phyloP scores from a whole-genome alignment of 2,797 vertebrate genomes.

The Micrastur ruficollis region DNA sequence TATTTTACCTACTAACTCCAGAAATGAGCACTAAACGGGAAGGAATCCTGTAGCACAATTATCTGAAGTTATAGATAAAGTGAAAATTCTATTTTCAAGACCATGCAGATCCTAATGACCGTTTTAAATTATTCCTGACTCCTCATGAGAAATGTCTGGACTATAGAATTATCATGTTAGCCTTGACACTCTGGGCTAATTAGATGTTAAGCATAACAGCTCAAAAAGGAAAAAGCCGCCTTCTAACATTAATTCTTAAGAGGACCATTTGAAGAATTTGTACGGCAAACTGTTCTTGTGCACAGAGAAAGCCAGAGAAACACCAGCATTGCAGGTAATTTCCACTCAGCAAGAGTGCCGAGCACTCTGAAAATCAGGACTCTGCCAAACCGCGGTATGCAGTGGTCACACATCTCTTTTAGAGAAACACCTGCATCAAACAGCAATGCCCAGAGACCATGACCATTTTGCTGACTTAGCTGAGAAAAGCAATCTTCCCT shows the following conservation, averaged over 20 bases:
- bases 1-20: neutral
- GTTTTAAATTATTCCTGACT: conserved; percentile 7
- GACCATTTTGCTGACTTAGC: neutral
- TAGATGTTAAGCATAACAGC: neutral
- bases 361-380: neutral
- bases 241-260: neutral
- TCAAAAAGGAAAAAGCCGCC: neutral
- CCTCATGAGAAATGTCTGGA: neutral
- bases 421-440: neutral
- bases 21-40: neutral
- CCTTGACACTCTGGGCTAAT: neutral
- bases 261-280: neutral
- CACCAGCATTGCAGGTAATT: neutral
- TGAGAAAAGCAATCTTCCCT: neutral
- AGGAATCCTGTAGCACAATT: neutral
- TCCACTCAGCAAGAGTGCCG: neutral
- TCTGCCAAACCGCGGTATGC: neutral
- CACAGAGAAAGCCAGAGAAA: neutral
- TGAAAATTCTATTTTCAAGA: neutral
- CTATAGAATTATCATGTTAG: neutral
- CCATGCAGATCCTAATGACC: neutral
- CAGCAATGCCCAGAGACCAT: neutral
- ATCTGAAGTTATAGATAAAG: neutral
- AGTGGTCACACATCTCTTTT: neutral
- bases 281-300: neutral